Conservation (phyloP, 2,888 invertebrate species). For the Dione vanillae region DNA sequence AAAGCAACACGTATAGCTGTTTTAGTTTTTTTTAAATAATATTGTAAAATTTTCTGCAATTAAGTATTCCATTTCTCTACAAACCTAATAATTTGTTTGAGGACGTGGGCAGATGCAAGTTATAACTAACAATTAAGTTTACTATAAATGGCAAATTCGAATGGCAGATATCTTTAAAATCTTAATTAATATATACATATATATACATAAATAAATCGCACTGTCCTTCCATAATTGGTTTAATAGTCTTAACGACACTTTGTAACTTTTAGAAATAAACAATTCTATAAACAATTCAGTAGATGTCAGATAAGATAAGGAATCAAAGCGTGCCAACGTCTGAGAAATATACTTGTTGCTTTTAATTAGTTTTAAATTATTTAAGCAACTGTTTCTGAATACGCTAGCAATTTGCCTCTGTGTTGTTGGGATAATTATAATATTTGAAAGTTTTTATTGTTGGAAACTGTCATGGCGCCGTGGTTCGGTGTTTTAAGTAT, state of each 20-base stretch:
- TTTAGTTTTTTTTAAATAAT: no score
- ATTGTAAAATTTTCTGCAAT: no score
- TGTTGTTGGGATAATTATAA: neutral
- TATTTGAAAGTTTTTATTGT: no score
- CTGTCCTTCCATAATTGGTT: slow-evolving; percentile 36
- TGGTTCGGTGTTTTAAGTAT: no score
- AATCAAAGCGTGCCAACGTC: slow-evolving; percentile 39
- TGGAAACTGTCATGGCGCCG: no score
- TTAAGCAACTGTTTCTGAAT: neutral
- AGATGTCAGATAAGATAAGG: slow-evolving; percentile 40
- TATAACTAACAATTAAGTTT: neutral
- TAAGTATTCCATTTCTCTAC: neutral
- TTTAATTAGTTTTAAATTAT: slow-evolving; percentile 29
- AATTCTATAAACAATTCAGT: slow-evolving; percentile 38
- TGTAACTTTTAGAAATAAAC: slow-evolving; percentile 37
- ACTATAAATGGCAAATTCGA: neutral
- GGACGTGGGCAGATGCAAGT: neutral
- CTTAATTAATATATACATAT: slow-evolving; percentile 34
- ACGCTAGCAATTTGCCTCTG: neutral
- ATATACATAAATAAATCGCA: slow-evolving; percentile 34
- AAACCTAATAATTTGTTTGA: neutral
- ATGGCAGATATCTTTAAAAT: slow-evolving; percentile 37
- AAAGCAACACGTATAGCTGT: no score
- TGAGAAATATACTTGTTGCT: slow-evolving; percentile 35
- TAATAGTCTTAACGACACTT: slow-evolving; percentile 40